Conservation (phyloP, 2,113 vertebrate species). For the Barnardius zonarius region DNA sequence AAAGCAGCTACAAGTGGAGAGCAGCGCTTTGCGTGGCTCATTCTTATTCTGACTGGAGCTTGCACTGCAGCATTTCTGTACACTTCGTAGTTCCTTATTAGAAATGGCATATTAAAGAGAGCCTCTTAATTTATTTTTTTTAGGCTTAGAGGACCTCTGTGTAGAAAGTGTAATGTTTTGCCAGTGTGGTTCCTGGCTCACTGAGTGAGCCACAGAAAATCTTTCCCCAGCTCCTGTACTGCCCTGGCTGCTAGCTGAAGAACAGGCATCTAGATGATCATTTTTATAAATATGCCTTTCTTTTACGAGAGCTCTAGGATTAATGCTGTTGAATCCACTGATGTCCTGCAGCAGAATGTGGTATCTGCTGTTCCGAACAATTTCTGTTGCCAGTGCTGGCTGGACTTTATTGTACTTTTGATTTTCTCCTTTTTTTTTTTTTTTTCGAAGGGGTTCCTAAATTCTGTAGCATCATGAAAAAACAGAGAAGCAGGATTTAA, state of each 20-base stretch:
- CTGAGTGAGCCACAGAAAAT: neutral
- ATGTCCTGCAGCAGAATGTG: neutral
- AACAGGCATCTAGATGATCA: neutral
- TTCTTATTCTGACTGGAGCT: conserved; percentile 60
- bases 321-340: neutral
- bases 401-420: neutral
- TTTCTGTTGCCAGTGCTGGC: neutral
- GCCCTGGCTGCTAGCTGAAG: neutral
- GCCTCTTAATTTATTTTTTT: neutral
- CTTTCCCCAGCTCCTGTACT: neutral
- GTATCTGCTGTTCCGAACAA: neutral
- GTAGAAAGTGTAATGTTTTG: neutral
- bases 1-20: conserved; percentile 46
- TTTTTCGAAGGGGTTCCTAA: neutral
- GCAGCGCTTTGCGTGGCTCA: neutral
- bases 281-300: neutral
- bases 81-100: conserved; percentile 38
- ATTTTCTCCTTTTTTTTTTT: neutral
- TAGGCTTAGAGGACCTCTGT: neutral
- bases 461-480: neutral
- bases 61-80: conserved; percentile 43
- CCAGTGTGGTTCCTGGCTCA: neutral
- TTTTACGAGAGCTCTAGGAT: neutral
- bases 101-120: conserved; percentile 46
- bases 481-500: neutral